Evolutionary conservation across 2,113 vertebrate genomes (phyloP).

Genomic region (Lanius collurio): DNA sequence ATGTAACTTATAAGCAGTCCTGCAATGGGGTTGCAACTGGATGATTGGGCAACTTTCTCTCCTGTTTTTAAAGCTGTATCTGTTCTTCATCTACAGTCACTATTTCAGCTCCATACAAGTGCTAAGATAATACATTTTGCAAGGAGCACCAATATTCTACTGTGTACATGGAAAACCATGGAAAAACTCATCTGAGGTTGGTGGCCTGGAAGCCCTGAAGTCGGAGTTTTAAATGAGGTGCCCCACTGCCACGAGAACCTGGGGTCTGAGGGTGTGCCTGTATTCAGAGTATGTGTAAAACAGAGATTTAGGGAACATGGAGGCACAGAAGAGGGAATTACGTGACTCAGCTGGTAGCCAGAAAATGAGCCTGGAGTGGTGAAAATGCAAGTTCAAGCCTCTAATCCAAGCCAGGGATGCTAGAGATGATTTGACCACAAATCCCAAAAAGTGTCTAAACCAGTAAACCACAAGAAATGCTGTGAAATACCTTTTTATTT

Average conservation of each 20-base stretch:
- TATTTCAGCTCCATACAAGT: not conserved
- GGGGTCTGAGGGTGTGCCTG: not conserved
- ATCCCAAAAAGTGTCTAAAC: not conserved
- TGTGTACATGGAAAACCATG: not conserved
- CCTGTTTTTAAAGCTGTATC: not conserved
- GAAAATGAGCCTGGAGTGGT: not conserved
- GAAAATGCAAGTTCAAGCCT: not conserved
- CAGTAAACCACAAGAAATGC: not conserved
- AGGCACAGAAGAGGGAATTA: not conserved
- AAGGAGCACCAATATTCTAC: not conserved
- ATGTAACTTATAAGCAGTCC: not conserved
- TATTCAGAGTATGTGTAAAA: not conserved
- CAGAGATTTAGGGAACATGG: not conserved
- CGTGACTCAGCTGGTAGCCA: not conserved
- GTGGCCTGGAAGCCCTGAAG: not conserved
- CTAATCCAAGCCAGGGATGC: not conserved
- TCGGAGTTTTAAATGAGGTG: not conserved
- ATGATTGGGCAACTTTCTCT: not conserved
- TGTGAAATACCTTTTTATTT: not conserved
- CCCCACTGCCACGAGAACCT: not conserved
- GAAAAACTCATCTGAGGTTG: not conserved
- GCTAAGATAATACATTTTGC: not conserved
- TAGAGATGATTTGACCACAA: not conserved
- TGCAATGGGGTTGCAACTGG: not conserved
- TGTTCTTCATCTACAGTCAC: not conserved